Percentiles rank a stretch among this genome's conserved stretches.
Conservation (phyloP, 2,113 vertebrate species). For the Chauna torquata region DNA sequence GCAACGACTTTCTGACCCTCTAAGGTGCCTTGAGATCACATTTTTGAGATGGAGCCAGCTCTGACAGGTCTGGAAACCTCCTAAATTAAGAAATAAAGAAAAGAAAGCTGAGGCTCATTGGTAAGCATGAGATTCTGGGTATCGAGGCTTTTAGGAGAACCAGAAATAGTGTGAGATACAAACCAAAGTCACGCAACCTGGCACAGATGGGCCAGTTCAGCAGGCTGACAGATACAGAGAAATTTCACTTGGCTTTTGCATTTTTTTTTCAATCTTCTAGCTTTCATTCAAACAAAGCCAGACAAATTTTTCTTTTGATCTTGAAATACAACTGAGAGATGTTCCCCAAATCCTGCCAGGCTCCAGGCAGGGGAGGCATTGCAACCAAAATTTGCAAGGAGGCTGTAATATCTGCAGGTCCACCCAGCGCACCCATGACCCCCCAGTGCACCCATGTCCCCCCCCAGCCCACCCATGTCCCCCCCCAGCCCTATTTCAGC, state of each 20-base stretch:
- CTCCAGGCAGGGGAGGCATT: neutral
- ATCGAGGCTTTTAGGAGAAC: neutral
- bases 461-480: neutral
- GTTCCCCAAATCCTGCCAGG: neutral
- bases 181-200: neutral
- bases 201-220: neutral
- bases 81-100: neutral
- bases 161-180: neutral
- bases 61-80: neutral
- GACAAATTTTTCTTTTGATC: neutral
- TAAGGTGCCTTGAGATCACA: fast-evolving
- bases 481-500: neutral
- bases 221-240: neutral
- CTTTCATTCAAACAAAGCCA: neutral
- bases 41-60: neutral
- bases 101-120: neutral
- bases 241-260: fast-evolving
- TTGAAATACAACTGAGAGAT: neutral
- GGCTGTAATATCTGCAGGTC: neutral
- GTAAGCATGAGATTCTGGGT: neutral
- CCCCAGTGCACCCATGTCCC: too few relatives aligned
- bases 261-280: neutral
- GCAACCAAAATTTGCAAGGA: fast-evolving
- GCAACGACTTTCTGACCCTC: neutral
- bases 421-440: neutral